Evolutionary conservation across 2,888 invertebrate species (phyloP).

Genomic region (Heliconius aoede): DNA sequence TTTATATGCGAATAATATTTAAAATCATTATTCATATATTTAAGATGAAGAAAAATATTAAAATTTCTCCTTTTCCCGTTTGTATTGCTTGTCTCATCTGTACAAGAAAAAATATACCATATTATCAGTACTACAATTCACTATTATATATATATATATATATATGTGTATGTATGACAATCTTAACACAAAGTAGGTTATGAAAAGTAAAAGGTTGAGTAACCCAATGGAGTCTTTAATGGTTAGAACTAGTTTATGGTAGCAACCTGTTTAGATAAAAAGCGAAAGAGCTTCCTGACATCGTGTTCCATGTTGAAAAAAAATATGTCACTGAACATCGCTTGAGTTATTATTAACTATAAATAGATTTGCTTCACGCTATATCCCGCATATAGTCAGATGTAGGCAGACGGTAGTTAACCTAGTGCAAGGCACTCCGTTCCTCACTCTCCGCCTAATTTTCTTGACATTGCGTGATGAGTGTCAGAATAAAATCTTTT

Average conservation of each 20-base stretch:
- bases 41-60: too few relatives aligned
- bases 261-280: conserved; percentile 46
- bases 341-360: neutral
- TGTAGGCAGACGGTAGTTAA: neutral
- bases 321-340: conserved; percentile 12
- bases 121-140: neutral
- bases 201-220: conserved; percentile 60
- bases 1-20: neutral
- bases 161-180: conserved; percentile 39
- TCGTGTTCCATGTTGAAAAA: conserved; percentile 15
- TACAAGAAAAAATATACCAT: neutral
- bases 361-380: neutral
- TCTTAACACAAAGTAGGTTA: conserved; percentile 53
- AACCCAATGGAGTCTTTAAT: conserved; percentile 48
- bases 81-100: too few relatives aligned
- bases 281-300: conserved; percentile 27
- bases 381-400: neutral
- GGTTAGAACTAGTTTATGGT: conserved; percentile 46
- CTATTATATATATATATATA: too few relatives aligned
- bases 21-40: too few relatives aligned
- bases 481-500: neutral
- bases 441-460: neutral
- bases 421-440: neutral
- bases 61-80: too few relatives aligned
- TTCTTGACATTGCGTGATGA: neutral